These are phyloP conservation scores for Lepilemur ruficaudatus DNA, from an alignment of 2,797 vertebrate species.

Conservation along the genomic window DNA sequence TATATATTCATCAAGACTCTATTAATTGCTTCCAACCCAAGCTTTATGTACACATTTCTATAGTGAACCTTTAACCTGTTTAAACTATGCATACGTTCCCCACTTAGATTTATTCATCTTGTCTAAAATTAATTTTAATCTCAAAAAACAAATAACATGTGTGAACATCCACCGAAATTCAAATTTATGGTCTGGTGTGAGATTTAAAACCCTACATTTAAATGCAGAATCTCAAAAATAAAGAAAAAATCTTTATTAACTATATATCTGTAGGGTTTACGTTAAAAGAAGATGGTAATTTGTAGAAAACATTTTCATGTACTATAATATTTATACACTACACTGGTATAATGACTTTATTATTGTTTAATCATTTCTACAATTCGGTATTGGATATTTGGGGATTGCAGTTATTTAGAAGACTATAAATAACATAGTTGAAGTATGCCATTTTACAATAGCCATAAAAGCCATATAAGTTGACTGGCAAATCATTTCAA, in stretches of 20 bases:
- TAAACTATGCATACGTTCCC: constrained; percentile 37
- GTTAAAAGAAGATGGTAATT: constrained; percentile 77
- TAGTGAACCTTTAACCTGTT: constrained; percentile 65
- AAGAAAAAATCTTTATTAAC: neutral
- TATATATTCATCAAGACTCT: constrained; percentile 36
- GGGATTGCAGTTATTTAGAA: constrained; percentile 83
- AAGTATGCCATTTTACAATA: constrained; percentile 79
- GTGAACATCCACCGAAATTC: constrained; percentile 23
- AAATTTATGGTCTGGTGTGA: constrained; percentile 8
- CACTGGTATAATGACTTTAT: constrained; percentile 79
- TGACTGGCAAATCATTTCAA: constrained; percentile 82
- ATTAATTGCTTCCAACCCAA: constrained; percentile 75
- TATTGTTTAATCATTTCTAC: constrained; percentile 83
- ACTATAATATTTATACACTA: constrained; percentile 82
- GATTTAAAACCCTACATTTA: constrained; percentile 57
- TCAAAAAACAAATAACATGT: constrained; percentile 15
- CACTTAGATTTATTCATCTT: constrained; percentile 41
- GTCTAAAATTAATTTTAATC: constrained; percentile 50
- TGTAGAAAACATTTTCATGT: constrained; percentile 79
- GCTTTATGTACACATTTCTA: constrained; percentile 65
- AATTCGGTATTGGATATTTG: constrained; percentile 82
- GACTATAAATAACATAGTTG: constrained; percentile 84
- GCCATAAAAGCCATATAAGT: constrained; percentile 82
- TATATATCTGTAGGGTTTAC: constrained; percentile 54
- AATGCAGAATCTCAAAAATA: constrained; percentile 40